Conservation (phyloP, 1,140 invertebrate species). For the Euglossa dilemma region DNA sequence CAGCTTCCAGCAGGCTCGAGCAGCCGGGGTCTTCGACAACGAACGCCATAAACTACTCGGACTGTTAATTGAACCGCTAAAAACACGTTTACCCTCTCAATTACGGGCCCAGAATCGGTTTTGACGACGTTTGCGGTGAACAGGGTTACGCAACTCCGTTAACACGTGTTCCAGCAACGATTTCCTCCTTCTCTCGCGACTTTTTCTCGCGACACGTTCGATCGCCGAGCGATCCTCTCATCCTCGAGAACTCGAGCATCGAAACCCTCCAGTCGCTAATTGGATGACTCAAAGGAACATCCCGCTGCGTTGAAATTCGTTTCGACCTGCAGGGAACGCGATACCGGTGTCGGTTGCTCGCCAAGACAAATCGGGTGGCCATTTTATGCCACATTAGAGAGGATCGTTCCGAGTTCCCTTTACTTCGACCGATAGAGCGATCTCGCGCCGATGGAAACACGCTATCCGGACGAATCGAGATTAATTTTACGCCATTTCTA, state of each 20-base stretch:
- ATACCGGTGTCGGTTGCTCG: not conserved
- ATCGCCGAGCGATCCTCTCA: not conserved
- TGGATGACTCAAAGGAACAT: not conserved
- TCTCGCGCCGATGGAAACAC: not conserved
- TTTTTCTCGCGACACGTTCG: not conserved
- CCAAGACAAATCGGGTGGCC: not conserved
- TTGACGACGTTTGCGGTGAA: not conserved
- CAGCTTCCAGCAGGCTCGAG: too few relatives aligned
- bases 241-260: not conserved
- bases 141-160: not conserved
- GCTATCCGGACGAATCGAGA: not conserved
- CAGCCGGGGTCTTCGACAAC: not conserved
- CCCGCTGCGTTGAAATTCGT: not conserved
- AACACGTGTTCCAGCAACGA: not conserved
- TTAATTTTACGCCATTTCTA: not conserved
- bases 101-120: not conserved
- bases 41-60: not conserved
- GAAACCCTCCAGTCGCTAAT: not conserved
- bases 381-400: not conserved
- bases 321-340: not conserved
- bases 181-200: not conserved
- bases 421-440: not conserved
- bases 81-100: not conserved
- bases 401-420: not conserved
- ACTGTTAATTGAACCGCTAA: not conserved